Evolutionary conservation across 2,888 invertebrate species (phyloP).

Genomic region (Smittia aterrima): DNA sequence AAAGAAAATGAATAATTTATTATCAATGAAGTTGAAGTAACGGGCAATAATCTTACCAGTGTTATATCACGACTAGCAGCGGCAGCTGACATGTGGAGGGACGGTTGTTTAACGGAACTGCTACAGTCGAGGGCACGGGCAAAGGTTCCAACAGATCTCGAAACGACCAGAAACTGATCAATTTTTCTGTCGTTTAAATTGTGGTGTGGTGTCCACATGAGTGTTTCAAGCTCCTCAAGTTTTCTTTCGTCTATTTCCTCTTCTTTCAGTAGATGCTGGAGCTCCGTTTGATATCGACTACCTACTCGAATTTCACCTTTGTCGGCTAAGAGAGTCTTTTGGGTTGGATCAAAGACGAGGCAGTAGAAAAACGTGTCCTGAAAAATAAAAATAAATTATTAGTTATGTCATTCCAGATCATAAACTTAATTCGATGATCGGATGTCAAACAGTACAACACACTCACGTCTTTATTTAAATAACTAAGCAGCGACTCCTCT

Average conservation of each 20-base stretch:
- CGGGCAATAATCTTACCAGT: constrained; percentile 58
- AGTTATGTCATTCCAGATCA: too few species aligned
- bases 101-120: constrained; percentile 96
- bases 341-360: constrained; percentile 98
- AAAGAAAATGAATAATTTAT: constrained; percentile 38
- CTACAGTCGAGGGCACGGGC: constrained; percentile 98
- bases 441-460: constrained; percentile 44
- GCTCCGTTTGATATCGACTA: constrained; percentile 94
- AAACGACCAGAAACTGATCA: constrained; percentile 96
- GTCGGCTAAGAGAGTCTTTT: constrained; percentile 97
- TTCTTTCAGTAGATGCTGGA: constrained; percentile 76
- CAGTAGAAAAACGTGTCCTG: constrained; percentile 99
- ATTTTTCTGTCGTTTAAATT: constrained; percentile 91
- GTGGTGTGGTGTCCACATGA: constrained; percentile 94
- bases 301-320: constrained; percentile 94
- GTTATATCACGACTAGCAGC: constrained; percentile 98
- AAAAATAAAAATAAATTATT: constrained; percentile 48
- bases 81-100: constrained; percentile 98
- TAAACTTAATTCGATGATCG: neutral
- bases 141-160: constrained; percentile 96
- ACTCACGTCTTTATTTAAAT: constrained; percentile 92
- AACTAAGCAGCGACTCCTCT: constrained; percentile 94
- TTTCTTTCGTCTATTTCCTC: constrained; percentile 63
- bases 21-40: constrained; percentile 39
- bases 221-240: constrained; percentile 77